Evolutionary conservation across 2,113 vertebrate species (phyloP).

Genomic region (Numenius arquata): DNA sequence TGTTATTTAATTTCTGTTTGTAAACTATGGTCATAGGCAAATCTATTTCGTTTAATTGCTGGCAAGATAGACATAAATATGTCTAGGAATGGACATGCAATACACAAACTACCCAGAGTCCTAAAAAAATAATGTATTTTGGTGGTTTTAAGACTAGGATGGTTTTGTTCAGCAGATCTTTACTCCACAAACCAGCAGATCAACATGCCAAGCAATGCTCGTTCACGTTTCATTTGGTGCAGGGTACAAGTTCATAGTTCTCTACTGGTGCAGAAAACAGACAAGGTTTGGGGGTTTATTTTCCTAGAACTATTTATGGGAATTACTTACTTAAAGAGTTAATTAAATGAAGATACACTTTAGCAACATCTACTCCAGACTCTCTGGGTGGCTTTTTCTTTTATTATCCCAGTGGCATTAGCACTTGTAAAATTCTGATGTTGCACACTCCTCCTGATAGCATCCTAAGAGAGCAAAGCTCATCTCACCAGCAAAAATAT

Average conservation of each 20-base stretch:
- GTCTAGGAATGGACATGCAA: slow-evolving; percentile 22
- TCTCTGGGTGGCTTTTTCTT: slow-evolving; percentile 15
- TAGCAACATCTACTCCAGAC: not conserved
- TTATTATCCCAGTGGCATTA: not conserved
- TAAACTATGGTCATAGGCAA: slow-evolving; percentile 2
- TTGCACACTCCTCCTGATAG: not conserved
- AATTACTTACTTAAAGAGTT: not conserved
- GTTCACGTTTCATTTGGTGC: not conserved
- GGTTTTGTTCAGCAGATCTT: not conserved
- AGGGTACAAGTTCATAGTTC: not conserved
- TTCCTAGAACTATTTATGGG: not conserved
- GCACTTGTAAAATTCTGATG: slow-evolving; percentile 37
- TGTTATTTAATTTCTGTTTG: slow-evolving; percentile 30
- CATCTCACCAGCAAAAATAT: not conserved
- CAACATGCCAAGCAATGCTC: not conserved
- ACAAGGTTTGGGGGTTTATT: not conserved
- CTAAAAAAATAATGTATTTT: not conserved
- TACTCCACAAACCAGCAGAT: not conserved
- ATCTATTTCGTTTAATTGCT: slow-evolving; percentile 55
- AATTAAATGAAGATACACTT: slow-evolving; percentile 15
- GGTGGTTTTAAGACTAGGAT: slow-evolving; percentile 5
- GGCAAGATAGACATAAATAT: slow-evolving; percentile 54
- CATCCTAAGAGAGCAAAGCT: not conserved
- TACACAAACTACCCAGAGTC: slow-evolving; percentile 28
- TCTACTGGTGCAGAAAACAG: not conserved